Percentiles rank a stretch among this genome's conserved stretches.
Evolutionary conservation across 2,888 invertebrate species (phyloP).

Genomic region (Rotaria magnacalcarata): DNA sequence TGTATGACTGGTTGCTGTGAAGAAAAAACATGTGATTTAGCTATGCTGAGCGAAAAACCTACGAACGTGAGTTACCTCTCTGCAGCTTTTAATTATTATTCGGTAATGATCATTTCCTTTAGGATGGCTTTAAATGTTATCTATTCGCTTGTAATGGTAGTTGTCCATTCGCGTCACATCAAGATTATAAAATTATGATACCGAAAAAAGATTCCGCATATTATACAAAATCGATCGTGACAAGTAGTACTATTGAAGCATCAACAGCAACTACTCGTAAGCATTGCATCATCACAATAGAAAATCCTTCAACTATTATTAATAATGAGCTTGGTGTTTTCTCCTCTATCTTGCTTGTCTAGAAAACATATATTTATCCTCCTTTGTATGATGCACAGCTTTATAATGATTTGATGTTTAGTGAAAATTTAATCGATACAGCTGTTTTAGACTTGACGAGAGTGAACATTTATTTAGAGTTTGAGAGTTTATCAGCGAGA

Average conservation of each 20-base stretch:
- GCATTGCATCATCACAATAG: neutral
- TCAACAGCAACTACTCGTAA: neutral
- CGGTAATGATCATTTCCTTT: neutral
- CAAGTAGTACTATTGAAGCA: neutral
- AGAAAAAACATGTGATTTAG: conserved; percentile 10
- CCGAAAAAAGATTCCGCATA: neutral
- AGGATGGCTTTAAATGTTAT: conserved; percentile 35
- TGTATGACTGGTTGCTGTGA: neutral
- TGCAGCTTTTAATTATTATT: no score
- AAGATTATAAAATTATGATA: neutral
- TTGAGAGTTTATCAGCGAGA: no score
- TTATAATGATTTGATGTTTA: no score
- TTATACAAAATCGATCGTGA: neutral
- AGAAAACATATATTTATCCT: no score
- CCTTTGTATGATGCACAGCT: no score
- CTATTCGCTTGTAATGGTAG: conserved; percentile 27
- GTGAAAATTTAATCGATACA: no score
- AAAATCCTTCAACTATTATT: neutral
- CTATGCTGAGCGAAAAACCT: neutral
- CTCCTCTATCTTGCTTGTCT: neutral
- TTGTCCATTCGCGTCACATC: neutral
- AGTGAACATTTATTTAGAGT: no score
- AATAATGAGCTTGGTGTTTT: neutral
- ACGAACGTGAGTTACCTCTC: neutral
- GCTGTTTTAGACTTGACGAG: no score